phyloP scores from a whole-genome alignment of 2,113 vertebrate genomes.

The Oreochromis tanganicae region DNA sequence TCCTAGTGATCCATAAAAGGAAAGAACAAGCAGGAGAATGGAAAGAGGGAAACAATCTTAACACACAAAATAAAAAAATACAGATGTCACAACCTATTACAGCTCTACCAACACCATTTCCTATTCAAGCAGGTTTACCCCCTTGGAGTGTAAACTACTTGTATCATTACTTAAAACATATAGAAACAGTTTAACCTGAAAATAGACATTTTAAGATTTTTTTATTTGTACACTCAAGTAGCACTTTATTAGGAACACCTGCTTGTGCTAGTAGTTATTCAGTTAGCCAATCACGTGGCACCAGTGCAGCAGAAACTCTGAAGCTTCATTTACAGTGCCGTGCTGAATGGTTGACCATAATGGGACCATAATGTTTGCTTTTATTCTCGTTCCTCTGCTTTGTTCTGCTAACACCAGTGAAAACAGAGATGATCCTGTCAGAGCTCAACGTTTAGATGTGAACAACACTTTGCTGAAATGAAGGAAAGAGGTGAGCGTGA shows the following conservation, averaged over 20 bases:
- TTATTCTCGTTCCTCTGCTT: neutral
- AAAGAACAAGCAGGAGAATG: neutral
- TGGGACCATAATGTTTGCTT: neutral
- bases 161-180: rapidly evolving
- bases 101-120: neutral
- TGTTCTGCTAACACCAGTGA: neutral
- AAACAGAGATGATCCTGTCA: neutral
- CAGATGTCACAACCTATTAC: neutral
- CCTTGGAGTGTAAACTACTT: neutral
- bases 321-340: neutral
- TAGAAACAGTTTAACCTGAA: neutral
- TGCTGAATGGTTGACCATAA: neutral
- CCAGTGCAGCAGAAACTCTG: neutral
- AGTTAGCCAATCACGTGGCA: neutral
- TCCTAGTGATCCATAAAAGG: neutral
- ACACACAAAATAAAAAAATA: neutral
- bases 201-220: neutral
- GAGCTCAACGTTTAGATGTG: rapidly evolving
- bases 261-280: neutral
- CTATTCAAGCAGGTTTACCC: rapidly evolving
- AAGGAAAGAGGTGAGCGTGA: neutral
- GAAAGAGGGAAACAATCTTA: neutral
- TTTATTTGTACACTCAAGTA: neutral
- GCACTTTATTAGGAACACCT: neutral
- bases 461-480: neutral